A percentile compares a stretch with the other conserved stretches of the same genome.
Evolutionary conservation across 2,797 vertebrate genomes (phyloP).

Genomic region (Pseudomugil gertrudae): DNA sequence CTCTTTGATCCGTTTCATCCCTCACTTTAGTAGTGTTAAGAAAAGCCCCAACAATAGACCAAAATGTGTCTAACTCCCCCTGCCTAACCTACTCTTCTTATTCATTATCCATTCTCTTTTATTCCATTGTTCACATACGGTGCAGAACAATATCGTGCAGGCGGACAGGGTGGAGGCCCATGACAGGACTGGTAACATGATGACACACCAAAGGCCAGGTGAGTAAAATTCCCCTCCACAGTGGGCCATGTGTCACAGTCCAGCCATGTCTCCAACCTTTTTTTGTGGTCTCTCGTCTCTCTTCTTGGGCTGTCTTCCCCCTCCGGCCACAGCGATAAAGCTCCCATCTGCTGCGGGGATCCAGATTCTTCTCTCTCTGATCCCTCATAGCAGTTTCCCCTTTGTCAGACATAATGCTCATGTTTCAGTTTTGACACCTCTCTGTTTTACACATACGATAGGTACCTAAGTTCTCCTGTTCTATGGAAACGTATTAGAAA

Average conservation of each 20-base stretch:
- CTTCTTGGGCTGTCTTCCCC: slow-evolving; percentile 52
- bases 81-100: slow-evolving; percentile 55
- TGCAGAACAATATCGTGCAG: slow-evolving; percentile 68
- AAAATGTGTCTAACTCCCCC: slow-evolving; percentile 68
- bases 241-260: slow-evolving; percentile 82
- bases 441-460: slow-evolving; percentile 70
- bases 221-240: slow-evolving; percentile 66
- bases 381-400: slow-evolving; percentile 70
- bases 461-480: slow-evolving; percentile 74
- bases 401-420: slow-evolving; percentile 77
- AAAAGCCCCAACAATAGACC: slow-evolving; percentile 68
- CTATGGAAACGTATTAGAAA: slow-evolving; percentile 66
- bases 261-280: slow-evolving; percentile 73
- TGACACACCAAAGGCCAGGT: slow-evolving; percentile 81
- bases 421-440: slow-evolving; percentile 83
- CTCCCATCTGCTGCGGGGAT: slow-evolving; percentile 78
- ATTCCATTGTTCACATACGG: slow-evolving; percentile 64
- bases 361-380: slow-evolving; percentile 65
- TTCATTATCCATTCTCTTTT: slow-evolving; percentile 71
- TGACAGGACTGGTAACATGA: slow-evolving; percentile 80
- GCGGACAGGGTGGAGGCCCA: slow-evolving; percentile 70
- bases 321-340: slow-evolving; percentile 72
- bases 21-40: slow-evolving; percentile 62
- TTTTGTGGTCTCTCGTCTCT: slow-evolving; percentile 73
- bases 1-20: slow-evolving; percentile 78